phyloP scores from a whole-genome alignment of 2,113 vertebrate genomes.

The Beaufortia kweichowensis region DNA sequence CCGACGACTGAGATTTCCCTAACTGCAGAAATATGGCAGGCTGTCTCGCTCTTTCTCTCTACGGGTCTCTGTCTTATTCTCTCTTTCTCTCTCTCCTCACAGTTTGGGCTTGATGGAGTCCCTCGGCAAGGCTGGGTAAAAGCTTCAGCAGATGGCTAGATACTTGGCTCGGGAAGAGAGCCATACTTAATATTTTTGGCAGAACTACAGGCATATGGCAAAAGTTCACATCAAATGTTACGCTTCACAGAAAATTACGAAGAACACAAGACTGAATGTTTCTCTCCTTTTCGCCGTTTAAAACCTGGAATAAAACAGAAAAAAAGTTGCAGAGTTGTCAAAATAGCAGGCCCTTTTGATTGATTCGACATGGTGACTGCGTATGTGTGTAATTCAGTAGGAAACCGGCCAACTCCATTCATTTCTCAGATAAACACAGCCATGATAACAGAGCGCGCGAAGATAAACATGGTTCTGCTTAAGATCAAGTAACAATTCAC shows the following conservation, averaged over 20 bases:
- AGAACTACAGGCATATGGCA: constrained; percentile 71
- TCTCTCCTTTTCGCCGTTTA: constrained; percentile 9
- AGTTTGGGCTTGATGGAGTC: constrained; percentile 72
- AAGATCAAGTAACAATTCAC: constrained; percentile 60
- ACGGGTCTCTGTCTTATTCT: constrained; percentile 11
- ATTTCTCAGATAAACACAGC: constrained; percentile 63
- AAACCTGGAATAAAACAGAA: constrained; percentile 53
- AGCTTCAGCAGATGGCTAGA: constrained; percentile 77
- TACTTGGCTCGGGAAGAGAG: constrained; percentile 73
- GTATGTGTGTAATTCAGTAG: constrained; percentile 57
- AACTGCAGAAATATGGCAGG: constrained; percentile 67
- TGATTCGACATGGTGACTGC: constrained; percentile 53
- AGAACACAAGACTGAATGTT: constrained; percentile 38
- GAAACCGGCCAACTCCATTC: constrained; percentile 51
- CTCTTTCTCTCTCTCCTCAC: constrained; percentile 57
- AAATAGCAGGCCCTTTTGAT: constrained; percentile 55
- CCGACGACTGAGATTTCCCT: constrained; percentile 59
- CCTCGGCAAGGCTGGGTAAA: constrained; percentile 70
- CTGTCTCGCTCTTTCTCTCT: constrained; percentile 54
- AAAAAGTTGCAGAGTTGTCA: constrained; percentile 61
- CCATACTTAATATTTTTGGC: constrained; percentile 73
- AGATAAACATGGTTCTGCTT: constrained; percentile 65
- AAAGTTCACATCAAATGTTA: constrained; percentile 73
- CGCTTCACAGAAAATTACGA: constrained; percentile 61
- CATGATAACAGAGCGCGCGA: constrained; percentile 57